These are phyloP conservation scores for Heliconius hewitsoni DNA, from an alignment of 1,140 invertebrate genomes.

Conservation along the genomic window DNA sequence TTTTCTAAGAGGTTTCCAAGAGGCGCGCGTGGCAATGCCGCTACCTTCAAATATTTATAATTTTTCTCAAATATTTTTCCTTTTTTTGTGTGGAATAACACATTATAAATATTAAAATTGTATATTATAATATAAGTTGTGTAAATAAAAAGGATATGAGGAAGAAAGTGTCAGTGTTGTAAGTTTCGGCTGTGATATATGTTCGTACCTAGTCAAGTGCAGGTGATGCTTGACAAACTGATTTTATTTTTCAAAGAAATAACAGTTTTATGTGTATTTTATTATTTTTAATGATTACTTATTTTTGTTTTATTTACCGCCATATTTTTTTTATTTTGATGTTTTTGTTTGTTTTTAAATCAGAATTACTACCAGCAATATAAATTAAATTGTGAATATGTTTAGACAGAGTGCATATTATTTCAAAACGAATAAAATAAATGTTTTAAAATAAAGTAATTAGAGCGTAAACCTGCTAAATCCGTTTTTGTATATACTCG, in stretches of 20 bases:
- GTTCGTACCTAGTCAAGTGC: slow-evolving; percentile 40
- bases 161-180: not conserved
- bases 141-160: not conserved
- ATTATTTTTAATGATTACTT: not conserved
- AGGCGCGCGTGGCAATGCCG: no score
- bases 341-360: not conserved
- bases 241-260: slow-evolving; percentile 18
- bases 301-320: not conserved
- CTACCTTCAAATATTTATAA: no score
- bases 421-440: no score
- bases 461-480: no score
- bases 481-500: no score
- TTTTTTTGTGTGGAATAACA: no score
- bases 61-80: no score
- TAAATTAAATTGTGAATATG: not conserved
- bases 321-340: not conserved
- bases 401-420: no score
- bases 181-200: slow-evolving; percentile 32
- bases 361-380: not conserved
- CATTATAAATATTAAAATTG: no score
- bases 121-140: not conserved
- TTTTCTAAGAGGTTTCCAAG: no score
- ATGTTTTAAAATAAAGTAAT: no score
- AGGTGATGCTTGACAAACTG: slow-evolving; percentile 29
- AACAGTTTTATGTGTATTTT: not conserved